phyloP scores from a whole-genome alignment of 2,113 vertebrate genomes.

The Tursiops truncatus region DNA sequence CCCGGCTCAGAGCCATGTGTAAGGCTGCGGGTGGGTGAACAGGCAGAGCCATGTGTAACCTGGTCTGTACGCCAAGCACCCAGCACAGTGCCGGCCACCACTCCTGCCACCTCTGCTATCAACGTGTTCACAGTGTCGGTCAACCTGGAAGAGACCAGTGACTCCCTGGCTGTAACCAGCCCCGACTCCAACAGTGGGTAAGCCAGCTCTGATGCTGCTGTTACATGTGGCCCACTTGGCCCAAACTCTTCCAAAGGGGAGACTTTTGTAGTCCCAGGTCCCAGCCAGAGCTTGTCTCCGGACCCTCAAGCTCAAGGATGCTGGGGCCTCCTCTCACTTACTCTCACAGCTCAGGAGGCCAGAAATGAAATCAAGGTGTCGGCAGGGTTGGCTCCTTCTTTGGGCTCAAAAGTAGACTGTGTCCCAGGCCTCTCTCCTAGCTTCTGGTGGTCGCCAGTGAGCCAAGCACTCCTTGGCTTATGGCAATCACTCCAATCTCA shows the following conservation, averaged over 20 bases:
- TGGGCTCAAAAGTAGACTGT: neutral
- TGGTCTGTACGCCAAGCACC: constrained; percentile 36
- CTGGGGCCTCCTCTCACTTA: neutral
- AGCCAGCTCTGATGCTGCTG: neutral
- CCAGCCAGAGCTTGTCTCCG: neutral
- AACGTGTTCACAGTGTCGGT: neutral
- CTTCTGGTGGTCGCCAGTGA: accelerated
- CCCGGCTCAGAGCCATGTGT: neutral
- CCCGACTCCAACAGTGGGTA: neutral
- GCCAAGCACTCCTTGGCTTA: neutral
- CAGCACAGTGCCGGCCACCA: neutral
- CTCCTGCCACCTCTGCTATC: neutral
- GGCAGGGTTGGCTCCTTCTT: neutral
- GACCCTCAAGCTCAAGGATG: neutral
- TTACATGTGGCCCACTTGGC: neutral
- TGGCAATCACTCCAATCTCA: neutral
- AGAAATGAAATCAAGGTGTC: neutral
- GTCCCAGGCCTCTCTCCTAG: neutral
- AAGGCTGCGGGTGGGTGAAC: accelerated
- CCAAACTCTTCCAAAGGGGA: neutral
- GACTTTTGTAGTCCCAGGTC: neutral
- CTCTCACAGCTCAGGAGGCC: neutral
- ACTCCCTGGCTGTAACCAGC: accelerated
- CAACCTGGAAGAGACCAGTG: accelerated
- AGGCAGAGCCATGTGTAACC: neutral